Percentiles rank a stretch among this genome's conserved stretches.
Conservation (phyloP, 2,888 invertebrate species). For the Trimorus sp. region DNA sequence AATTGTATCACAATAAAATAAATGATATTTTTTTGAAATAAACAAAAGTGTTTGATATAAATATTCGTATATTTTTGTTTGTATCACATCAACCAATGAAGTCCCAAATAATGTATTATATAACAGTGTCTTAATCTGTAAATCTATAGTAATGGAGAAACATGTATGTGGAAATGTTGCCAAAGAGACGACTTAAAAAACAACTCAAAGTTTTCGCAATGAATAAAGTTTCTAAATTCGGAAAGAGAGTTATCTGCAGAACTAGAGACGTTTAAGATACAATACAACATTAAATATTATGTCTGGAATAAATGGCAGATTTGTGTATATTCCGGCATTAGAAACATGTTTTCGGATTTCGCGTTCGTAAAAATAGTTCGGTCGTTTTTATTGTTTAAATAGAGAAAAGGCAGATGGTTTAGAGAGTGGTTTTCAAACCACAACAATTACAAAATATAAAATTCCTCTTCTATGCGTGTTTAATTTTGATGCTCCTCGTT, state of each 20-base stretch:
- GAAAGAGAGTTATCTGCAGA: conserved; percentile 1
- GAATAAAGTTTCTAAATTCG: conserved; percentile 12
- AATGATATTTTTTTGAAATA: neutral
- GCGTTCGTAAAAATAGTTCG: conserved; percentile 26
- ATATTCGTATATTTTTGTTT: conserved; percentile 43
- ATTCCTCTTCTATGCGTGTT: too few species aligned
- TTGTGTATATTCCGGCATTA: neutral
- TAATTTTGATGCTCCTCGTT: too few species aligned
- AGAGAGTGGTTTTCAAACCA: neutral
- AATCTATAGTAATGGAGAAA: neutral
- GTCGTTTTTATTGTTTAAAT: conserved; percentile 15
- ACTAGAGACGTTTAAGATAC: conserved; percentile 6
- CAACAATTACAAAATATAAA: too few species aligned
- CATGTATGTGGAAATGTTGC: conserved; percentile 6
- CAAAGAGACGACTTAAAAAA: conserved; percentile 17
- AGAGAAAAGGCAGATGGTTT: conserved; percentile 23
- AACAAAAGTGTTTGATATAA: conserved; percentile 32
- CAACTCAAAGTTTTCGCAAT: conserved; percentile 17
- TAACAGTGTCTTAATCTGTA: conserved; percentile 33
- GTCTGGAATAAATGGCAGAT: neutral
- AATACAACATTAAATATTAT: conserved; percentile 8
- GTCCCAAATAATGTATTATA: conserved; percentile 39
- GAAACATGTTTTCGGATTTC: neutral
- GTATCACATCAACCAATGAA: conserved; percentile 39
- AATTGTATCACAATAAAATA: neutral